Evolutionary conservation across 2,797 vertebrate genomes (phyloP), one percentile per base, ranked within the genome.

Genomic region (Gymnoscopelus braueri): DNA sequence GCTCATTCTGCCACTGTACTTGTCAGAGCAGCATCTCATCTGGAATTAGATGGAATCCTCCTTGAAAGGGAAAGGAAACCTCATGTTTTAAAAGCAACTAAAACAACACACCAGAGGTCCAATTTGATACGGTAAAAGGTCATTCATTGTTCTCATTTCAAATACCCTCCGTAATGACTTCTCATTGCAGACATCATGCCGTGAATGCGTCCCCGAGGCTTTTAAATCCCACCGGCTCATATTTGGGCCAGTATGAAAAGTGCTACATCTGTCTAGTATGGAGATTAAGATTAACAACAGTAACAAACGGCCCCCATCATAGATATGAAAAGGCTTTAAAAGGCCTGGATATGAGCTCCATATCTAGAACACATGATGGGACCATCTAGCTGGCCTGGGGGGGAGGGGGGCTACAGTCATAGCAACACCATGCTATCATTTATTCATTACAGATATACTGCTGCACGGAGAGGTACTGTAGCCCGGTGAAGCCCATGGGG

Each of bases 391-490:
- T 82, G 75, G 72, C 69, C 78, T 82, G 75, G 72, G 62, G 68
- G 49, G 44, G 12, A 0, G 77, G 75, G 72, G 60, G 68, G 49
- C 8, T 2, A 12, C 39, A 3, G 67, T 53, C 55, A 24, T 12
- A 55, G 52, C 47, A 53, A 82, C 54, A 80, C 74, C 14, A 71
- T 4, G 39, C 4, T 3, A 79, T 87, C 63, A 84, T 82, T 85
- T 80, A 87, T 88, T 89, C 80, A 87, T 85, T 57, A 63, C 72
- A 80, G 83, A 85, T 74, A 80, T 81, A 72, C 13, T 69, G 68
- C 79, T 77, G 69, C 64, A 69, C 79, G 65, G 71, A 24, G 56
- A 24, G 56, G 69, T 63, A 19, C 19, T 19, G 19, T 19, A 13
- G 63, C 66, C 69, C 0, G 59, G 64, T 5, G 48, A 4, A 3